phyloP scores from a whole-genome alignment of 1,140 invertebrate species.

The Coelopa frigida region DNA sequence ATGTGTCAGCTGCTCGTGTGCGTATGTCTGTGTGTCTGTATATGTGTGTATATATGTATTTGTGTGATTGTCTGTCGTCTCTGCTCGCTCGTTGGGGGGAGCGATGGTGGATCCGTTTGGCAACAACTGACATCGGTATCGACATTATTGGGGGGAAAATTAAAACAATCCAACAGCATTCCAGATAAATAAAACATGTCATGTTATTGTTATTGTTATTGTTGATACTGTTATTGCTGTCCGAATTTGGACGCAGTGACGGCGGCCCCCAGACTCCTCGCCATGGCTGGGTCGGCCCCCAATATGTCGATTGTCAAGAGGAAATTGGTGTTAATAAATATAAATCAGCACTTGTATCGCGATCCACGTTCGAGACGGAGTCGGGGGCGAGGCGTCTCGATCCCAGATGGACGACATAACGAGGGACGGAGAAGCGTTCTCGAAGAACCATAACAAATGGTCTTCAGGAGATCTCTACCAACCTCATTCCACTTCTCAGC shows the following conservation, averaged over 20 bases:
- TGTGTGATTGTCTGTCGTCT: neutral
- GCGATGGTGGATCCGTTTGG: neutral
- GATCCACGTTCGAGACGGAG: no score
- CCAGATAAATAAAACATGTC: neutral
- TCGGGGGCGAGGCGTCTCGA: no score
- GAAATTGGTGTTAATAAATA: constrained; percentile 3
- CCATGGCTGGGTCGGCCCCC: neutral
- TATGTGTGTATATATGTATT: neutral
- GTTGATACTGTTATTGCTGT: neutral
- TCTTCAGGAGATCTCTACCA: no score
- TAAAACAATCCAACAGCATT: constrained; percentile 1
- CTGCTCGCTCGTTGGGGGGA: neutral
- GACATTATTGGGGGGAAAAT: constrained; percentile 10
- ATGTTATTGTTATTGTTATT: constrained; percentile 1
- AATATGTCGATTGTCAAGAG: no score
- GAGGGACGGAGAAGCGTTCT: no score
- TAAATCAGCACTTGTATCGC: constrained; percentile 2
- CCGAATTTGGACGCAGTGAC: no score
- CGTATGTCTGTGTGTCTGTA: neutral
- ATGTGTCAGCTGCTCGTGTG: constrained; percentile 27
- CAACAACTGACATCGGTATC: constrained; percentile 5
- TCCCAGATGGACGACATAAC: no score
- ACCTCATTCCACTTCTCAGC: no score
- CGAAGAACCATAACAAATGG: no score
- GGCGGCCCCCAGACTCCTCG: neutral